Evolutionary conservation across 1,140 invertebrate species (phyloP), one percentile per base, ranked within the genome.

Genomic region (Bombus soroeensis): DNA sequence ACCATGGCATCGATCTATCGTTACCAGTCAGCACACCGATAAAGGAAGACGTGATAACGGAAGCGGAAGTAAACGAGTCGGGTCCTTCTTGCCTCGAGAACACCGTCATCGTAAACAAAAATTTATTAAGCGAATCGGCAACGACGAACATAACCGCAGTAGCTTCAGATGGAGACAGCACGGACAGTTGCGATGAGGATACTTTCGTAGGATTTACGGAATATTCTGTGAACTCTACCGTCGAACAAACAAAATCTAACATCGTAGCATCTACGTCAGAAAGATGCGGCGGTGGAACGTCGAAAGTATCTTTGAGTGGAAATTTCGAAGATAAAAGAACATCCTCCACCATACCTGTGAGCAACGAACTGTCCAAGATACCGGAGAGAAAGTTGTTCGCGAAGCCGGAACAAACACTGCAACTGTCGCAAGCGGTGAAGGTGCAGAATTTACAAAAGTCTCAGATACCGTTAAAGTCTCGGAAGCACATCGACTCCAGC

Each of bases 1-100:
- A 93, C 57, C 93, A 89, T 9, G 87, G 92, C 0, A 86, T 93
- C 28, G 93, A 94, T 66, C 70, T 93, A 6, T 89, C 92, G 12
- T n/a, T 90, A 22, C 47, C 87, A 32, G 74, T 74, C 39, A 87
- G 15, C 5, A 62, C 41, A 1, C 72, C 68, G 1, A 53, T 70
- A 3, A 78, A 77, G 3, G 15, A 18, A 5, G 47, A 79, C 6
- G 28, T 4, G 34, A 34, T 37, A 3, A 59, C 43, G 3, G 39
- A 8, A 25, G 59, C 47, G 4, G 41, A 83, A 1, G n/a, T 28
- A 13, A 73, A 37, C 13, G 71, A 71, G 4, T 2, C 81, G 5
- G 4, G 62, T 15, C 22, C 70, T 3, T 57, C 86, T 32, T 8
- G 47, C 0, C 37, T 76, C 66, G 41, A 82, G 0, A 9, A 84